Evolutionary conservation across 2,113 vertebrate genomes (phyloP), one percentile per base, ranked within the genome.

Genomic region (Barnardius zonarius): DNA sequence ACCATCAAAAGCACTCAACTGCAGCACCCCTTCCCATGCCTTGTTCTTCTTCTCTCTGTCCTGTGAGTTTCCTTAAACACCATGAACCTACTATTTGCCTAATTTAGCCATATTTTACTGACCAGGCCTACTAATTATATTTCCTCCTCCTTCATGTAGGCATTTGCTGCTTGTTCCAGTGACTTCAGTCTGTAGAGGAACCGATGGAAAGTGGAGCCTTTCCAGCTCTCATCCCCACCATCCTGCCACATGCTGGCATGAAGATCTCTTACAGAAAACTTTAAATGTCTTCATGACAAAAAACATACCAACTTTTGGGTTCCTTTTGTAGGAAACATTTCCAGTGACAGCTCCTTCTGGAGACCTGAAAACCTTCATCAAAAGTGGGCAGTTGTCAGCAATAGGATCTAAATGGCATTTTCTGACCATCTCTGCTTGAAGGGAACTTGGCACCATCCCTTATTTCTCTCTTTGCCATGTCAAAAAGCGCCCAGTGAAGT

Each of bases 131-230:
- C 15, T 7, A 23, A 62, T 67, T 35, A 1, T 3, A 54, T 62
- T 35, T 74, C 18, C 20, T 55, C 20, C 30, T 76, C 52, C 41
- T 67, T 28, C 44, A 3, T 7, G 16, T 4, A 61, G 33, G 8
- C 0, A 0, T 55, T 77, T 77, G 24, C 49, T 80, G 5, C 17
- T 49, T 7, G 1, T 25, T 10, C 18, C 19, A 25, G n/a, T 7
- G n/a, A 64, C 19, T 70, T 78, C 9, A 81, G 11, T 41, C 17
- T 13, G 20, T 2, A 7, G 49, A 59, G n/a, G 22, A 64, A 41
- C 5, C 5, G 8, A 17, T 2, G 28, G 28, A 66, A 92, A 13
- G 27, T 4, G 13, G 46, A 70, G 22, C 30, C 0, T 4, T 23
- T 39, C 48, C 62, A 73, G 48, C 13, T 25, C 35, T 30, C 44